These are phyloP conservation scores for Blastobasis lacticolella DNA, from an alignment of 2,888 invertebrate genomes.

Conservation along the genomic window DNA sequence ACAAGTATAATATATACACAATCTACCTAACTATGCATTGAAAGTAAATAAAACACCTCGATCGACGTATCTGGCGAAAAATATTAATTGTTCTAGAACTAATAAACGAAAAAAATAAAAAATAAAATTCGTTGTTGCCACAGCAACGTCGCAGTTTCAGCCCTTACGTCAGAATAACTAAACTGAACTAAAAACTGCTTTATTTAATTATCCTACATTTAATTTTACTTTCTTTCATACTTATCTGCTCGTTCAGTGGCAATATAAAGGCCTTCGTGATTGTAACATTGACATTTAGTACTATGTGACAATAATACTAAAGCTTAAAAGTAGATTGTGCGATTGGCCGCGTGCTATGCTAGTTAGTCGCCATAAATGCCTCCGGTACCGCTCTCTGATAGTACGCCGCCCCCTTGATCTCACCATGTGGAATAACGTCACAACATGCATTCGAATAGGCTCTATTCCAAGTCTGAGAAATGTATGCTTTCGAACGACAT, in stretches of 20 bases:
- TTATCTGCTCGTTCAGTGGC: background rate
- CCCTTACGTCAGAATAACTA: background rate
- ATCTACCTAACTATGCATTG: constrained; percentile 15
- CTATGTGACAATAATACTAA: constrained; percentile 21
- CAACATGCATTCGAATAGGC: too few species aligned
- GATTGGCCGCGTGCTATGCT: too few species aligned
- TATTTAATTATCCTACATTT: background rate
- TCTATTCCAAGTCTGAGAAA: too few species aligned
- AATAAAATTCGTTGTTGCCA: constrained; percentile 14
- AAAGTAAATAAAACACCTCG: constrained; percentile 16
- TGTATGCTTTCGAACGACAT: too few species aligned
- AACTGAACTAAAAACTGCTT: too few species aligned
- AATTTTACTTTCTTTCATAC: background rate
- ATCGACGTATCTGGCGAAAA: constrained; percentile 13
- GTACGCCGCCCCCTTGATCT: too few species aligned
- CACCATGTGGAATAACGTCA: too few species aligned
- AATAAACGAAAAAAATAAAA: constrained; percentile 14
- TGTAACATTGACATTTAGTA: constrained; percentile 9
- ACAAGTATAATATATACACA: constrained; percentile 30
- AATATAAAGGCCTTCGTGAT: constrained; percentile 4
- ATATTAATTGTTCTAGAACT: constrained; percentile 22
- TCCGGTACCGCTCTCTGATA: too few species aligned
- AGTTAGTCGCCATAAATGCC: too few species aligned
- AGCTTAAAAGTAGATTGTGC: constrained; percentile 25
- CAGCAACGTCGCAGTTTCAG: constrained; percentile 6